Evolutionary conservation across 2,797 vertebrate species (phyloP), one percentile per base, ranked within the genome.

Genomic region (Pteropus rufus): DNA sequence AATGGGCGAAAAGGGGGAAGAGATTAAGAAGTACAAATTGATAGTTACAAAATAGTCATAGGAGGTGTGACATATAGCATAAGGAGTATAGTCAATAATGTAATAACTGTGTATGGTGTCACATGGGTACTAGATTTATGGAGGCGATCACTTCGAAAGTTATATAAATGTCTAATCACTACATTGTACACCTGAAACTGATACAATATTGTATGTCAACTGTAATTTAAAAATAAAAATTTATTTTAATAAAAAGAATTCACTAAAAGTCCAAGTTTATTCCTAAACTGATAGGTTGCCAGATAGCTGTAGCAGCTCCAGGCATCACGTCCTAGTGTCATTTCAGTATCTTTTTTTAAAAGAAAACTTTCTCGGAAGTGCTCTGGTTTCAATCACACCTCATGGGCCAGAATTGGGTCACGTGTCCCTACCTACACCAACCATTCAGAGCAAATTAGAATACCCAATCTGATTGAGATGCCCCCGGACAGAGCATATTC

Each of bases 181-280:
- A 44, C 10, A 2, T 49, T 14, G 46, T 49, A 49, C 46, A 49
- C 46, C 46, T 49, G 46, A 49, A 49, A 49, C 46, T 49, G 46
- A 49, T 49, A 49, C 46, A 49, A 15, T 14, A 49, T 49, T 49
- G 12, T 49, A 49, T 14, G 46, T 49, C 46, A 49, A 15, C 46
- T 49, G 46, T 49, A 49, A 49, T 49, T 49, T 49, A 49, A 49
- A 49, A 49, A 49, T 49, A 49, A 49, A 49, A 14, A 14, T 49
- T 49, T 49, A 49, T 49, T 49, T 49, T 49, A 49, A 49, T 49
- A 14, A 60, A 60, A 60, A 60, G n/a, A 67, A 67, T 36, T 21
- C 70, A 67, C 65, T 70, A n/a, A 86, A 97, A 93, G 76, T 62
- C 5, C 76, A 84, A n/a, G 11, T 80, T 85, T 88, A 52, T 69